Percentiles rank a stretch among this genome's conserved stretches.
phyloP scores from a whole-genome alignment of 2,113 vertebrate species.

The Lophura nycthemera region DNA sequence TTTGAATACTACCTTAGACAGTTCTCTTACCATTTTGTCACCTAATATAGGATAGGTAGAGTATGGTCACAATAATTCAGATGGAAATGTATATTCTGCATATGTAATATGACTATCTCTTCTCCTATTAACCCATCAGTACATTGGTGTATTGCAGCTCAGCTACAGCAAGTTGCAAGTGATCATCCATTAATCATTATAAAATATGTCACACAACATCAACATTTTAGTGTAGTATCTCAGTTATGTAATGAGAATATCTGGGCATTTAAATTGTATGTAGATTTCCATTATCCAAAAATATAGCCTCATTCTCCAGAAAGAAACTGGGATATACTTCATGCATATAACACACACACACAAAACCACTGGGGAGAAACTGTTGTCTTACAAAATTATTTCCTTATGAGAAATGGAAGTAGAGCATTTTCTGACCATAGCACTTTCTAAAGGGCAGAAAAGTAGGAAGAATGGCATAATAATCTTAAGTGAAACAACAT shows the following conservation, averaged over 20 bases:
- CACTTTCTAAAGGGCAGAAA: background rate
- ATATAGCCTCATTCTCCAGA: conserved; percentile 3
- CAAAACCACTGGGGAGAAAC: background rate
- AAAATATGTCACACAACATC: conserved; percentile 9
- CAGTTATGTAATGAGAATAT: conserved; percentile 2
- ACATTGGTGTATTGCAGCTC: conserved; percentile 6
- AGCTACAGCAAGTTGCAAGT: background rate
- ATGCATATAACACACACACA: background rate
- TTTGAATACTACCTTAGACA: background rate
- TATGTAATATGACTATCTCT: background rate
- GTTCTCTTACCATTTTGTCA: background rate
- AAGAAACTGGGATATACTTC: background rate
- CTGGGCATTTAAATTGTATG: conserved; percentile 41
- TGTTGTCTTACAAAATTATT: conserved; percentile 4
- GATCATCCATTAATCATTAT: conserved; percentile 42
- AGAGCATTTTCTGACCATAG: background rate
- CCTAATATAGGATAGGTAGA: background rate
- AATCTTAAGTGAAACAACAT: background rate
- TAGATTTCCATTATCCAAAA: background rate
- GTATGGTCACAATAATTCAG: background rate
- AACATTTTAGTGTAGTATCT: conserved; percentile 26
- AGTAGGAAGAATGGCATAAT: conserved; percentile 7
- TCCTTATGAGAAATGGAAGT: background rate
- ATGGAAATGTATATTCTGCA: background rate
- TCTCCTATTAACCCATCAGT: background rate